Evolutionary conservation across 2,888 invertebrate species (phyloP), one percentile per base, ranked within the genome.

Genomic region (Brenthis ino): DNA sequence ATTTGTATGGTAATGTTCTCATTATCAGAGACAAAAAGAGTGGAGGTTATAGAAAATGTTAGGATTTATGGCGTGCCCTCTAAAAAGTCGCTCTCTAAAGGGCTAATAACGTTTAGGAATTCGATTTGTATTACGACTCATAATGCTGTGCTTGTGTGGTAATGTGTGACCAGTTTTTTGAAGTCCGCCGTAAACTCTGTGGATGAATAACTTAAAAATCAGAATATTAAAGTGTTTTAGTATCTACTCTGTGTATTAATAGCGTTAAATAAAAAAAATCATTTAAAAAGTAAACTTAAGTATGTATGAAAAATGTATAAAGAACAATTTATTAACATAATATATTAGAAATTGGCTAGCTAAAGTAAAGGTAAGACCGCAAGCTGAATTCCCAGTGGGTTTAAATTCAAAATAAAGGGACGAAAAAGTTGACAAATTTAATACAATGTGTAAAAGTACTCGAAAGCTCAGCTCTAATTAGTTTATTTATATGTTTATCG

Each of bases 1-100:
- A 92, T 93, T 89, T 91, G 91, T 91, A 93, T 93, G 92, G 83
- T 90, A 92, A 93, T 93, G 79, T 81, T 82, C 92, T 92, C 91
- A 91, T 92, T 92, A 92, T 85, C 76, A 74, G 79, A 87, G 86
- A 88, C 86, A 85, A 87, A 88, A 87, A 87, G 84, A 84, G 85
- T 84, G 77, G 80, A 81, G 80, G 80, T 80, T 80, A 80, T 78
- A 78, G 77, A 79, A 79, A 80, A 77, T 72, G 80, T 77, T 77
- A 79, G 79, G 81, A 85, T 85, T 85, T 85, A 85, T 83, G 78
- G 78, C 72, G 69, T 68, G 74, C 76, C 74, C 75, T 77, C 72
- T 75, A 78, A 81, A 80, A 81, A 79, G 72, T 75, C 71, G 68
- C 73, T 60, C 71, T 75, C 71, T 71, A 74, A 75, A 75, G 76